phyloP scores from a whole-genome alignment of 2,797 vertebrate genomes.

The Sternarchorhynchus goeldii region DNA sequence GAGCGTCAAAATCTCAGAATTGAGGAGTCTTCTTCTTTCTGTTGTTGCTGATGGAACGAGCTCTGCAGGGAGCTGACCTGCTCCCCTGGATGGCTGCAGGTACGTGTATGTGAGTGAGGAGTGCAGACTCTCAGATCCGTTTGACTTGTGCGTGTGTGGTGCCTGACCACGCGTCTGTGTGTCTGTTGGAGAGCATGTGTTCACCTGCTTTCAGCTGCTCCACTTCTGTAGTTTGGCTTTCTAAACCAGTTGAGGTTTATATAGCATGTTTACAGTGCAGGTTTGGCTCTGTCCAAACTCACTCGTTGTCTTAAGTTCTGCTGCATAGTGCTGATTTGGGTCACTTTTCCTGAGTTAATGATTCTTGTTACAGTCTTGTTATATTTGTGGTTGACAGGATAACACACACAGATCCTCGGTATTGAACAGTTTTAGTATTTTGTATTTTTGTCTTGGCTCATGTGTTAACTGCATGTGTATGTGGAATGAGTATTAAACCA shows the following conservation, averaged over 20 bases:
- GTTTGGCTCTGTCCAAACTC: too few species aligned
- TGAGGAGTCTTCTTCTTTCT: slow-evolving; percentile 26
- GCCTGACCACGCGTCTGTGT: slow-evolving; percentile 11
- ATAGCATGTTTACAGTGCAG: too few species aligned
- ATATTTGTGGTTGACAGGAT: too few species aligned
- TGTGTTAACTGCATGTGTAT: background rate
- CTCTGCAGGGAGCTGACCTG: slow-evolving; percentile 15
- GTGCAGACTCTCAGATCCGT: background rate
- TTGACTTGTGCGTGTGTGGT: background rate
- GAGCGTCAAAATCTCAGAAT: background rate
- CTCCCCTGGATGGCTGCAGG: slow-evolving; percentile 34
- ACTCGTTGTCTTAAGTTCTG: too few species aligned
- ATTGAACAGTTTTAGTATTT: too few species aligned
- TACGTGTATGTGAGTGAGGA: slow-evolving; percentile 23
- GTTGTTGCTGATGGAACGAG: background rate
- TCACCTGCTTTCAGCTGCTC: background rate
- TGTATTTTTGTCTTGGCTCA: background rate
- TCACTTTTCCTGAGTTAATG: too few species aligned
- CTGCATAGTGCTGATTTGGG: too few species aligned
- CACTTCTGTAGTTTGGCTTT: too few species aligned
- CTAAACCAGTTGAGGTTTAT: too few species aligned
- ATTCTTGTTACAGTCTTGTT: too few species aligned
- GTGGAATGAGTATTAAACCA: background rate
- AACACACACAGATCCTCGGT: too few species aligned
- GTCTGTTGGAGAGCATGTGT: background rate